Evolutionary conservation across 2,113 vertebrate species (phyloP), one percentile per base, ranked within the genome.

Genomic region (Saguinus midas): DNA sequence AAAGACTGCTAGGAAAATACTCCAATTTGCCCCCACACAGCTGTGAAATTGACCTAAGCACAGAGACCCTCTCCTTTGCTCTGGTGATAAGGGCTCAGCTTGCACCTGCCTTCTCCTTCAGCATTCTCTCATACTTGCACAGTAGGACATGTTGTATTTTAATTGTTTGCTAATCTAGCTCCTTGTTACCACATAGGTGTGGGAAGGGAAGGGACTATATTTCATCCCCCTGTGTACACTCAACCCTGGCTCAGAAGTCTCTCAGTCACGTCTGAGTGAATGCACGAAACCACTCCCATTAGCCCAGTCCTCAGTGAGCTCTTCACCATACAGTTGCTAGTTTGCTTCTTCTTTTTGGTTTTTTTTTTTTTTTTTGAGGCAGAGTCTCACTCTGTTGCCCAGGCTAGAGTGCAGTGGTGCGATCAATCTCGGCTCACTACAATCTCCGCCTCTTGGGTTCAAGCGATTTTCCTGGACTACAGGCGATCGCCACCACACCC

Each of bases 221-320:
- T 25, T 43, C 75, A 27, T 32, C 61, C 40, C 45, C 40, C 29
- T 48, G 40, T 32, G 45, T 72, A 55, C 2, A 8, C 45, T 32
- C 64, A 23, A 8, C 8, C 23, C 8, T 13, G 85, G 20, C 23
- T 32, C 25, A 1, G 45, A 40, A 81, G n/a, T 50, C 2, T 9
- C 9, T 9, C 11, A 3, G 1, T 70, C 21, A 1, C 27, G 12
- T 0, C 25, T 21, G 11, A 37, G 55, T 18, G n/a, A n/a, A 18
- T 1, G 48, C 32, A 4, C 0, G 2, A 20, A 4, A 52, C 35
- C n/a, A 18, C 6, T 35, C 25, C 27, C 75, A 20, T 1, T 0
- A 9, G 6, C 1, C 25, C 27, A 1, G 20, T 16, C 45, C 84
- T 57, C 32, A 6, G 10, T 1, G 3, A 3, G 1, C 75, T 43